Evolutionary conservation across 2,888 invertebrate species (phyloP), one percentile per base, ranked within the genome.

Genomic region (Mythimna ferrago): DNA sequence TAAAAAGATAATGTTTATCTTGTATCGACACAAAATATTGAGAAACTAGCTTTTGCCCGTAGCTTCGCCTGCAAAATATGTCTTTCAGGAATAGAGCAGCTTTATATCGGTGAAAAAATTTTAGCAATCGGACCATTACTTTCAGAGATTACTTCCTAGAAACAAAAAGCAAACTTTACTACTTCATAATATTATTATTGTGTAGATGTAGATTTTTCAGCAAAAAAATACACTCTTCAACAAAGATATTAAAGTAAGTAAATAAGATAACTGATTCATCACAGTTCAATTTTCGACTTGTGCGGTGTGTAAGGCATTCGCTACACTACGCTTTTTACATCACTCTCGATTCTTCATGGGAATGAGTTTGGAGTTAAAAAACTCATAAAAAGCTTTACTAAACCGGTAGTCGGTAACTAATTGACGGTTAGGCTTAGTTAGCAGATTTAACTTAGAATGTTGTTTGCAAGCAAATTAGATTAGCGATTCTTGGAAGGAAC

Each of bases 301-400:
- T 72, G 57, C 62, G 58, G 51, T 48, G 14, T 58, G 26, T 21
- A 53, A 38, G 3, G 26, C 35, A 32, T 74, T 74, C 11, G 78
- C 11, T 9, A 74, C 71, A 61, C 48, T 21, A 74, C 54, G 38
- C 38, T 74, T 74, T 78, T 74, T 78, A 76, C 11, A 1, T 26
- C 38, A 19, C 54, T 74, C 51, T 61, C 54, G 41, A 78, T 61
- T 74, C 14, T 48, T 32, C 71, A 54, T 78, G 74, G 78, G 74
- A 74, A 78, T 61, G 41, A 26, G 4, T 70, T 54, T 48, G 21
- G 38, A 6, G 14, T 41, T n/a, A 35, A n/a, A 6, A 21, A n/a
- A 10, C 7, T 9, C 44, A 35, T 60, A 78, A 78, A 78, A 78
- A 74, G 19, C 54, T 21, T 56, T 16, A 48, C 38, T 21, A 69